Percentiles rank a stretch among this genome's conserved stretches.
Conservation (phyloP, 2,113 vertebrate genomes). For the Crotalus horridus region DNA sequence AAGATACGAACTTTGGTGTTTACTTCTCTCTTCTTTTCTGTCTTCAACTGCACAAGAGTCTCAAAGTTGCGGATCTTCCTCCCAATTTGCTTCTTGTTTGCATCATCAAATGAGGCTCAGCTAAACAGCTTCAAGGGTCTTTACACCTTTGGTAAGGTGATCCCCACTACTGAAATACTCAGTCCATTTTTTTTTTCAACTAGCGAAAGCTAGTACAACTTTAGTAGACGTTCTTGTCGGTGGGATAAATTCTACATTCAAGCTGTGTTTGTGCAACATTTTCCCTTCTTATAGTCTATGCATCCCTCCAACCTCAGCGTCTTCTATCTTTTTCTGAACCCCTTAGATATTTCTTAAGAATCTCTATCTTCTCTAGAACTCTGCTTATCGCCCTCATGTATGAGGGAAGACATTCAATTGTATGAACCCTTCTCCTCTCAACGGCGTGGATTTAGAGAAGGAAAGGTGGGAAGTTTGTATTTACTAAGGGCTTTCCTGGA, state of each 20-base stretch:
- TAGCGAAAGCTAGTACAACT: slow-evolving; percentile 29
- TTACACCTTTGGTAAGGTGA: slow-evolving; percentile 1
- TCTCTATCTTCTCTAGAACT: neutral
- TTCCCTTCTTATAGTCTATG: neutral
- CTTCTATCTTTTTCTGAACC: neutral
- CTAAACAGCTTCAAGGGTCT: neutral
- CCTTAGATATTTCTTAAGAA: neutral
- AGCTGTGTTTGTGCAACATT: slow-evolving; percentile 43
- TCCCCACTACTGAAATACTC: neutral
- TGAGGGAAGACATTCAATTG: neutral
- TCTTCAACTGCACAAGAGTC: neutral
- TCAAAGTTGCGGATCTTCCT: neutral
- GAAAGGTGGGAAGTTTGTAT: neutral
- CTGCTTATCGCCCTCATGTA: neutral
- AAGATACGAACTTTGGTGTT: neutral
- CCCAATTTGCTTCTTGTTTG: neutral
- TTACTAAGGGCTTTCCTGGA: slow-evolving; percentile 34
- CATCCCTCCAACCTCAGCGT: neutral
- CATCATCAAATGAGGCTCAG: rapidly evolving
- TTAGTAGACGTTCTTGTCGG: slow-evolving; percentile 8
- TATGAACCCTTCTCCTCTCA: neutral
- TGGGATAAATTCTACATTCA: slow-evolving; percentile 46
- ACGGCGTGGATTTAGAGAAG: neutral
- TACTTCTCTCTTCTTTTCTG: neutral
- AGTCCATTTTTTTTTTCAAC: slow-evolving; percentile 23